Base-by-base conservation (phyloP, 2,113 vertebrate genomes). In the Sialia sialis region DNA sequence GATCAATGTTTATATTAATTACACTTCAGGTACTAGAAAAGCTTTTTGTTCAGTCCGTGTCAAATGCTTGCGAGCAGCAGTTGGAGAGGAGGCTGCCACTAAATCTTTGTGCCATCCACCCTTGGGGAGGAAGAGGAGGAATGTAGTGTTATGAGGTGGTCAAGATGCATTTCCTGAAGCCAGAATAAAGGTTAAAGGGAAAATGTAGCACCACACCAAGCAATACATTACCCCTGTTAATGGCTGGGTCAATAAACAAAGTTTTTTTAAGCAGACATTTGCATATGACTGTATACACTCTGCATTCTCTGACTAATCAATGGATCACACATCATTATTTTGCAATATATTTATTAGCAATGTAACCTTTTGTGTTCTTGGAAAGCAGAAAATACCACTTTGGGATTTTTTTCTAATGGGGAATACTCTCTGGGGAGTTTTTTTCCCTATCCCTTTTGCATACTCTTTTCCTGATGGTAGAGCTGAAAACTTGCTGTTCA, bases 371-470 rank as follows among this genome's bases (percentile, higher is more conserved):
- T 64, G 9, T 72, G 7, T 41, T 69, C n/a, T 81, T 74, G 41
- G 58, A 84, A 49, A n/a, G 14, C 18, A 66, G 67, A 23, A 76
- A 73, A 60, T 52, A 11, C 0, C 2, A 4, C 20, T 62, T 56
- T 3, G 16, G 6, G 6, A 1, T 0, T 58, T 80, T 18, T 59
- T 62, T 58, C n/a, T 17, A 30, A 4, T 23, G 18, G 6, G 4
- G 11, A 26, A 6, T 54, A 29, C 32, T 62, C 23, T 70, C 13
- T 79, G 21, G 16, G 62, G 27, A 9, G 10, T 8, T 27, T 29
- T 49, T 75, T 81, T 26, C 4, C 32, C 11, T 29, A 4, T 56
- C 5, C 12, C 11, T 80, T 83, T 23, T 29, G 56, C 25, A 13
- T 44, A 11, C 17, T 46, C 7, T 60, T 84, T 51, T 89, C 46